phyloP scores from a whole-genome alignment of 1,140 invertebrate genomes.

The Leptestheria dahalacensis region DNA sequence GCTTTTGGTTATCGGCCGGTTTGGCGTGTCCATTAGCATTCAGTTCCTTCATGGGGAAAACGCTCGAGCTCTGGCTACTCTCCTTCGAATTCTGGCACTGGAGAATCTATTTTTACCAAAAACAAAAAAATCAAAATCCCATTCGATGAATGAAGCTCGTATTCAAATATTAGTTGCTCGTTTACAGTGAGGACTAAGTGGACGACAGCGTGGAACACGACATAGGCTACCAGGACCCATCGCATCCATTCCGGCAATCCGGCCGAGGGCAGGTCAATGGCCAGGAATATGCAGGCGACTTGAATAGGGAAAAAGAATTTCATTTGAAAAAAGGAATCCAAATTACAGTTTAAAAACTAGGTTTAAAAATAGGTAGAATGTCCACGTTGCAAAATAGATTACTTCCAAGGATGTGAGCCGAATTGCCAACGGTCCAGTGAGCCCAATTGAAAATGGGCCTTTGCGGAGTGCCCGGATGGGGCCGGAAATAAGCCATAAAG shows the following conservation, averaged over 20 bases:
- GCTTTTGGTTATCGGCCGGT: background rate
- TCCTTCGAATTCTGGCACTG: background rate
- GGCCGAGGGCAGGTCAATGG: slow-evolving; percentile 68
- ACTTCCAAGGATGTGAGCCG: slow-evolving; percentile 83
- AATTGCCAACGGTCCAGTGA: slow-evolving; percentile 82
- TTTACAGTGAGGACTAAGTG: slow-evolving; percentile 74
- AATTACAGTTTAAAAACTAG: no score
- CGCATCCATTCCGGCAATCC: slow-evolving; percentile 60
- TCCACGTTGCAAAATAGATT: slow-evolving; percentile 21
- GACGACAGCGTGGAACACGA: slow-evolving; percentile 71
- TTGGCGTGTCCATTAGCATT: background rate
- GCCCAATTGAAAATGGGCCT: slow-evolving; percentile 84
- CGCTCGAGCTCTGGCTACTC: background rate
- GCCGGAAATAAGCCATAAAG: slow-evolving; percentile 64
- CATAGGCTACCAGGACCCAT: slow-evolving; percentile 72
- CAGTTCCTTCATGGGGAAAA: background rate
- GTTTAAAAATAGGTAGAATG: background rate
- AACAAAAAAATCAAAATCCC: no score
- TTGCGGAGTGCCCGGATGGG: slow-evolving; percentile 60
- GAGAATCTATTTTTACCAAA: background rate
- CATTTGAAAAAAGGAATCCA: no score
- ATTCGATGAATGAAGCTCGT: background rate
- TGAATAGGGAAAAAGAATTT: slow-evolving; percentile 28
- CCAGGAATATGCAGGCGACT: slow-evolving; percentile 89
- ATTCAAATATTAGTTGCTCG: background rate